phyloP scores from a whole-genome alignment of 92 coral and sea anemone genomes.

The Siderastrea radians region DNA sequence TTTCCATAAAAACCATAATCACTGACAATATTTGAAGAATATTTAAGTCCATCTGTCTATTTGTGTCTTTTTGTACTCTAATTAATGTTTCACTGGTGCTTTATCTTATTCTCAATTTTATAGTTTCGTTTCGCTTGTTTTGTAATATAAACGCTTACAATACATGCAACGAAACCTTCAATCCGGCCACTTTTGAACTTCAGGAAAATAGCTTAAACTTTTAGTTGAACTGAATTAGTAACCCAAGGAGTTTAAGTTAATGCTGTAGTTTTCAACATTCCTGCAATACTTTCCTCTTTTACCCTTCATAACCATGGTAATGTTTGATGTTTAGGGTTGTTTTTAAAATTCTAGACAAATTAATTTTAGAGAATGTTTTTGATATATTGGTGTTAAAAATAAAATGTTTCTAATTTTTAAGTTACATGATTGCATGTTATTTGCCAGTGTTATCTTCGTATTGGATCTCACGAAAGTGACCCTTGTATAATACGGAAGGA shows the following conservation, averaged over 20 bases:
- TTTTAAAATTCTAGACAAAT: background rate
- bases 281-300: background rate
- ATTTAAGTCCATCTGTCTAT: background rate
- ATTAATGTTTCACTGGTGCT: background rate
- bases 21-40: background rate
- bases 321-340: conserved; percentile 15
- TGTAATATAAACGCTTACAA: too few relatives aligned
- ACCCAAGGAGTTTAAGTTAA: too few relatives aligned
- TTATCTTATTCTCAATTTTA: background rate
- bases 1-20: background rate
- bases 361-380: background rate
- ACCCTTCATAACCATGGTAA: background rate
- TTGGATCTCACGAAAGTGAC: conserved; percentile 4
- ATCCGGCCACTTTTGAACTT: too few relatives aligned
- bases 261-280: too few relatives aligned
- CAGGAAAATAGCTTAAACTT: too few relatives aligned
- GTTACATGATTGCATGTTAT: background rate
- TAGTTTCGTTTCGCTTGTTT: background rate
- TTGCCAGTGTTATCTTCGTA: background rate
- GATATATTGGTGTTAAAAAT: background rate
- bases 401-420: conserved; percentile 1
- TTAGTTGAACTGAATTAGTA: too few relatives aligned
- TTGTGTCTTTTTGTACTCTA: background rate
- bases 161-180: too few relatives aligned
- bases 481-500: background rate